Evolutionary conservation across 2,888 invertebrate genomes (phyloP), one percentile per base, ranked within the genome.

Genomic region (Lasioglossum oenotherae): DNA sequence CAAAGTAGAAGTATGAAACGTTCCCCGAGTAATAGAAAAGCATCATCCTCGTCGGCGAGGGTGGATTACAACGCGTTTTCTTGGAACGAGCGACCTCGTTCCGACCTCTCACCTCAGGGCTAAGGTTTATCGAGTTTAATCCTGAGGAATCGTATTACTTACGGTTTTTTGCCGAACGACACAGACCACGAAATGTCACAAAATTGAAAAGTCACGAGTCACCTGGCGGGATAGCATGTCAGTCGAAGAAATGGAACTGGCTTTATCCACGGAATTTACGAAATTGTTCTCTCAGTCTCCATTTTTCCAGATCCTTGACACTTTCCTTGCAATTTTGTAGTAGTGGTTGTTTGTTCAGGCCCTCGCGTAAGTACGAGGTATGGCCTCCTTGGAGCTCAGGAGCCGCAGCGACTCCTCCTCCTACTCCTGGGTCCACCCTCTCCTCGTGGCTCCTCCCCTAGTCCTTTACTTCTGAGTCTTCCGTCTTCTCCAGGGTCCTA

Each of bases 21-120:
- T 35, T n/a, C n/a, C 49, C 31, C n/a, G n/a, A 44, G 72, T 53
- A 81, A 27, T 64, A 53, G 76, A 41, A 82, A 53, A 73, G 75
- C 44, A 53, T 53, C 64, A 49, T 44, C 53, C 57, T 35, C 27
- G 31, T 74, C n/a, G n/a, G 41, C 44, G 60, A 75, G 44, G 44
- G 14, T 44, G 44, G 44, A 76, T 76, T 64, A 76, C 31, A 44
- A 31, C 64, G 60, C 38, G 31, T 46, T 19, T 57, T 14, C 64
- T 31, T n/a, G n/a, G 10, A 38, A 75, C 31, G 12, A 1, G 16
- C 23, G 74, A 41, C 31, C 49, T 67, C 31, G 12, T 80, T 80
- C 49, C 41, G 4, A 69, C 16, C 27, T 46, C 38, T 75, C n/a
- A 44, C 38, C 27, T 41, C 31, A 16, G 35, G 44, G 12, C 27